Conservation (phyloP, 2,888 invertebrate species). For the Napeogenes sylphis region DNA sequence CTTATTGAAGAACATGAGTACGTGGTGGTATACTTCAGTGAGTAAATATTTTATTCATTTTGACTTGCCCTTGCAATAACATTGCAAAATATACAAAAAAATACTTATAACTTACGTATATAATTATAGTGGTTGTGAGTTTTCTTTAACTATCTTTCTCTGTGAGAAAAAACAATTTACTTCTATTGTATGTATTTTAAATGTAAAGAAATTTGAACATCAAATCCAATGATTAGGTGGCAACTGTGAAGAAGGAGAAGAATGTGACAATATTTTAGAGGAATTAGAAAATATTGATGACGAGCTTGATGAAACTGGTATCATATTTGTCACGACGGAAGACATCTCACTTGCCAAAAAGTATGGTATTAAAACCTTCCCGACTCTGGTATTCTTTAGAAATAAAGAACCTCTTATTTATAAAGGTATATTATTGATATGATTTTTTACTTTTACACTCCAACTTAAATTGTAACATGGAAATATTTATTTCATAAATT, state of each 20-base stretch:
- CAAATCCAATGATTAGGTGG: conserved; percentile 73
- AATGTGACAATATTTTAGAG: conserved; percentile 89
- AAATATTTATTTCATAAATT: neutral
- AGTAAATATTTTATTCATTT: conserved; percentile 48
- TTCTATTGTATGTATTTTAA: no score
- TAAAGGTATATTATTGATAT: conserved; percentile 66
- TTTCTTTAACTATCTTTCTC: no score
- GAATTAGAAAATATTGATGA: conserved; percentile 95
- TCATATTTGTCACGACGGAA: conserved; percentile 95
- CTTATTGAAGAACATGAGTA: conserved; percentile 94
- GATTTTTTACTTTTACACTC: neutral
- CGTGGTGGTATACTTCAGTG: conserved; percentile 95
- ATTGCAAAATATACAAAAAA: neutral
- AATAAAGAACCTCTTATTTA: conserved; percentile 93
- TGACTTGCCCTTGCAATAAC: neutral
- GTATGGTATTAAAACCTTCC: conserved; percentile 89
- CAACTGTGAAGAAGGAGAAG: conserved; percentile 90
- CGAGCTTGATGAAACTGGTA: conserved; percentile 94
- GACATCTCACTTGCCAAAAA: conserved; percentile 89
- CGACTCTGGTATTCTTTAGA: conserved; percentile 92
- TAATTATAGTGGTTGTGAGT: no score
- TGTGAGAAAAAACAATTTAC: no score
- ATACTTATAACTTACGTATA: no score
- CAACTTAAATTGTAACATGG: neutral
- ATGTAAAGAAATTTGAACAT: no score